Evolutionary conservation across 2,888 invertebrate genomes (phyloP).

Genomic region (Acronicta leporina): DNA sequence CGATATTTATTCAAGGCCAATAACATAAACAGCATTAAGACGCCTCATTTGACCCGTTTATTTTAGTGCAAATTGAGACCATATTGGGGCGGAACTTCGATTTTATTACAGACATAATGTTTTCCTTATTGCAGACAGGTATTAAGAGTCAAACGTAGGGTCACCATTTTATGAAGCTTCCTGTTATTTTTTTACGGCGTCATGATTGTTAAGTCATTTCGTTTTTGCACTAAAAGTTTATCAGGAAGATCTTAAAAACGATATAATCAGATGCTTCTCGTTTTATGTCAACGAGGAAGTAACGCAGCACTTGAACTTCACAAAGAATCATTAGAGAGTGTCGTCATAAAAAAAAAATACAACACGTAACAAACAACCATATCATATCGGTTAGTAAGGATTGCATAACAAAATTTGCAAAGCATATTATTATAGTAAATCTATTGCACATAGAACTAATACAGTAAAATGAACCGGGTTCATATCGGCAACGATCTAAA

Average conservation of each 20-base stretch:
- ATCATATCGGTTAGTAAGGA: conserved; percentile 22
- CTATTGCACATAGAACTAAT: conserved; percentile 3
- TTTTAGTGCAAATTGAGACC: conserved; percentile 56
- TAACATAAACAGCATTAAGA: conserved; percentile 45
- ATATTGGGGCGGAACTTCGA: conserved; percentile 54
- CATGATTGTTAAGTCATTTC: conserved; percentile 31
- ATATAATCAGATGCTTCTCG: conserved; percentile 21
- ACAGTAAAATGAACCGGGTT: conserved; percentile 3
- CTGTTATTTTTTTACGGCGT: conserved; percentile 33
- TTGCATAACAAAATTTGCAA: conserved; percentile 21
- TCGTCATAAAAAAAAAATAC: background rate
- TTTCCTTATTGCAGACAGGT: conserved; percentile 67
- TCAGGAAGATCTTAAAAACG: conserved; percentile 32
- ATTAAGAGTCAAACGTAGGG: conserved; percentile 56
- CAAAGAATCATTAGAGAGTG: background rate
- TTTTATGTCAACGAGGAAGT: conserved; percentile 26
- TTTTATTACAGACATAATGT: conserved; percentile 52
- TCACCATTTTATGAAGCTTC: conserved; percentile 57
- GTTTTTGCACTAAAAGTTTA: conserved; percentile 28
- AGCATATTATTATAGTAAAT: conserved; percentile 13
- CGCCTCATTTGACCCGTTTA: conserved; percentile 62
- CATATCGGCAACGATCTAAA: conserved; percentile 12
- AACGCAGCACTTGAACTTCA: background rate
- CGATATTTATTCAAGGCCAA: conserved; percentile 56
- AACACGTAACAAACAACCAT: too few relatives aligned